Conservation (phyloP, 2,113 vertebrate species). For the Chroicocephalus ridibundus region DNA sequence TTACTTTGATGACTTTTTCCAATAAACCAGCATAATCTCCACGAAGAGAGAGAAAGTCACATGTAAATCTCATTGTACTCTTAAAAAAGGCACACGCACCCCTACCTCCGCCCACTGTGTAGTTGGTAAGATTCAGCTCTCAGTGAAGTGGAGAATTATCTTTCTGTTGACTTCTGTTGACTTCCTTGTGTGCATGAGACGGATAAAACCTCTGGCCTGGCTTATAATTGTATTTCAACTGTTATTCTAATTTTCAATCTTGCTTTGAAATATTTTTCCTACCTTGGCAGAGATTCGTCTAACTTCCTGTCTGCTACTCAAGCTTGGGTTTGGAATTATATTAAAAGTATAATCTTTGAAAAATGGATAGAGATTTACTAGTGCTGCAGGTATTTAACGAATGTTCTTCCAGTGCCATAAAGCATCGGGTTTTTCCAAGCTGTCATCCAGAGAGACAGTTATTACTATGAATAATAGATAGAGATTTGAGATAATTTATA, state of each 20-base stretch:
- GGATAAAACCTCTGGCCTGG: background rate
- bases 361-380: slow-evolving; percentile 26
- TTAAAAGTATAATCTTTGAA: slow-evolving; percentile 7
- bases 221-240: background rate
- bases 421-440: background rate
- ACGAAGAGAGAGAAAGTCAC: background rate
- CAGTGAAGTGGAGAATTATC: background rate
- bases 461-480: background rate
- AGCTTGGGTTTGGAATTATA: background rate
- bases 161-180: background rate
- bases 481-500: slow-evolving; percentile 12
- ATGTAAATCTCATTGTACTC: background rate
- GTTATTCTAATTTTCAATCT: background rate
- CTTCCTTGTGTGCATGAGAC: background rate
- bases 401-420: background rate
- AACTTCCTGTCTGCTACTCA: background rate
- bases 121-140: background rate
- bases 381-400: background rate
- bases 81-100: background rate
- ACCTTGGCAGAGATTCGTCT: background rate
- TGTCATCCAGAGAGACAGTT: slow-evolving; percentile 3
- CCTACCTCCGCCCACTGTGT: background rate
- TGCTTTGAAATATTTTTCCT: background rate
- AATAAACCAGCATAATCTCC: background rate
- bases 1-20: slow-evolving; percentile 25